These are phyloP conservation scores for Epinephelus lanceolatus DNA, from an alignment of 2,113 vertebrate genomes.

Conservation along the genomic window DNA sequence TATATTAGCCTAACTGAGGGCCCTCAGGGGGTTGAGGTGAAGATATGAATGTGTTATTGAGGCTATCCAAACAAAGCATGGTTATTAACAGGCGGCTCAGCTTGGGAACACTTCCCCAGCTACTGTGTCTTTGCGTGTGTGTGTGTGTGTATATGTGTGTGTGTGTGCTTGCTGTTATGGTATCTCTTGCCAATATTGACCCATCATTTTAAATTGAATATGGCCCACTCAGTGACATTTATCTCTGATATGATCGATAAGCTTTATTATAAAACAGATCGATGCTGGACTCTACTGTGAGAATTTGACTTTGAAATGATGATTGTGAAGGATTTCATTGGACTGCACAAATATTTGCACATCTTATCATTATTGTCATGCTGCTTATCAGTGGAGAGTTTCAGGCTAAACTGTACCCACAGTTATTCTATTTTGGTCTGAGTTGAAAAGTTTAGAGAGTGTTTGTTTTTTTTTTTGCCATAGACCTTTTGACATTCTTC, in stretches of 20 bases:
- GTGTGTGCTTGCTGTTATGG: not conserved
- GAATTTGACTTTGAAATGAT: slow-evolving; percentile 3
- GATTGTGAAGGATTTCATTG: not conserved
- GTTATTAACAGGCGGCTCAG: slow-evolving; percentile 34
- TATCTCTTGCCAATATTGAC: slow-evolving; percentile 37
- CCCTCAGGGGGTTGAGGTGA: slow-evolving; percentile 38
- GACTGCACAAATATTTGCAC: not conserved
- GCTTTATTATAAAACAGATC: slow-evolving; percentile 15
- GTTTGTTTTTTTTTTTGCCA: not conserved
- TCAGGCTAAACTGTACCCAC: not conserved
- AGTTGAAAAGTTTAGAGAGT: not conserved
- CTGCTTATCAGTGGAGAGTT: not conserved
- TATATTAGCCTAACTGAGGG: slow-evolving; percentile 29
- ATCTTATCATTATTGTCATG: not conserved
- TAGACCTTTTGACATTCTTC: not conserved
- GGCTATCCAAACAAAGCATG: slow-evolving; percentile 50
- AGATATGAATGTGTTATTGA: slow-evolving; percentile 53
- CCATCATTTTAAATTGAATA: slow-evolving; percentile 18
- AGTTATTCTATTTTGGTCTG: not conserved
- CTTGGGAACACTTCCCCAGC: slow-evolving; percentile 49
- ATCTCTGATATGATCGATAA: slow-evolving; percentile 2
- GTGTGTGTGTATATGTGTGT: not conserved
- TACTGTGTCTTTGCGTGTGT: slow-evolving; percentile 9
- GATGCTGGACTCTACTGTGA: not conserved
- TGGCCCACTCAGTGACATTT: not conserved